A percentile compares a stretch with the other conserved stretches of the same genome.
Conservation (phyloP, 2,113 vertebrate genomes). For the Mesocricetus auratus region DNA sequence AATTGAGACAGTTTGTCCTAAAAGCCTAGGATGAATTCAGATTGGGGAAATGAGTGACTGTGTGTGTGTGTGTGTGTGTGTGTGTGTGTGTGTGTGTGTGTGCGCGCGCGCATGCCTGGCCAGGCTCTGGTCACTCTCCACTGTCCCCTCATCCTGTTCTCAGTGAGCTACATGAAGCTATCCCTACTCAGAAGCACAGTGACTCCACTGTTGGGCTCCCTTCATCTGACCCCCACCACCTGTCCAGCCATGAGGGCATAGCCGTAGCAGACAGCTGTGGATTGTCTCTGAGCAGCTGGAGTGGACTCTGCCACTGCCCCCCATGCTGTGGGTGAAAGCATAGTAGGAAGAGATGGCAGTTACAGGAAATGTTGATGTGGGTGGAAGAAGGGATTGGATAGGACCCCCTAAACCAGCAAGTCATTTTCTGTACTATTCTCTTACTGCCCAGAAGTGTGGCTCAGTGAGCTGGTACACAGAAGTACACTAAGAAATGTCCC, state of each 20-base stretch:
- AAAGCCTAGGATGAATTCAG: neutral
- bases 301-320: neutral
- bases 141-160: neutral
- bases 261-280: neutral
- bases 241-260: neutral
- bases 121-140: neutral
- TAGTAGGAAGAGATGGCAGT: too few relatives aligned
- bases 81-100: neutral
- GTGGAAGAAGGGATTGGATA: too few relatives aligned
- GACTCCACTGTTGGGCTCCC: neutral
- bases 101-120: neutral
- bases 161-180: neutral
- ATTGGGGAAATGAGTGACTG: neutral
- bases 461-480: neutral
- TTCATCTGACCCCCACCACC: too few relatives aligned
- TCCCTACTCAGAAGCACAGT: neutral
- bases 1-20: neutral
- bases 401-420: neutral
- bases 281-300: neutral
- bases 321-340: neutral
- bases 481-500: neutral
- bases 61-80: neutral
- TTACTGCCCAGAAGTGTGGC: neutral
- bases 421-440: neutral
- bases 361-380: fast-evolving